These are phyloP conservation scores for Drosophila punjabiensis DNA, from an alignment of 1,140 invertebrate genomes.

Conservation along the genomic window DNA sequence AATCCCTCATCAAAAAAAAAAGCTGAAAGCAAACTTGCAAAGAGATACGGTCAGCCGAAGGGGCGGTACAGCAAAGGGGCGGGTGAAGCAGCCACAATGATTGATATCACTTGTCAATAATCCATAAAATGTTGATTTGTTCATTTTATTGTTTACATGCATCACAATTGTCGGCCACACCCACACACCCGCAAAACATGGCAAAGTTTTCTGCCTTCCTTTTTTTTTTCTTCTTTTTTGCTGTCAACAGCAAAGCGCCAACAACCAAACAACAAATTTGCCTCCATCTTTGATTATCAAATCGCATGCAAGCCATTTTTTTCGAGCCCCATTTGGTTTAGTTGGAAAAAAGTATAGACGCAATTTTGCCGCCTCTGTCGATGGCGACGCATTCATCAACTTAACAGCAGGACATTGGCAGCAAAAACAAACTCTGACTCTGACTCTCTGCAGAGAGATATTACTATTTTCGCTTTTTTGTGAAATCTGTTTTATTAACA, in stretches of 20 bases:
- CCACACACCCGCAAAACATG: slow-evolving; percentile 26
- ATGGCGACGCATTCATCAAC: slow-evolving; percentile 73
- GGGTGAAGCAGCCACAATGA: slow-evolving; percentile 44
- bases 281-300: slow-evolving; percentile 62
- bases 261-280: slow-evolving; percentile 48
- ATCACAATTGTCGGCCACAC: slow-evolving; percentile 62
- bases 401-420: slow-evolving; percentile 74
- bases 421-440: slow-evolving; percentile 35
- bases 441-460: too few species aligned
- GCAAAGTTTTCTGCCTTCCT: slow-evolving; percentile 25
- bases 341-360: slow-evolving; percentile 26
- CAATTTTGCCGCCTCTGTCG: slow-evolving; percentile 44
- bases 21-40: slow-evolving; percentile 25
- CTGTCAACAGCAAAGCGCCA: slow-evolving; percentile 31
- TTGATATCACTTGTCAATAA: slow-evolving; percentile 82
- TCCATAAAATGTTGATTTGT: slow-evolving; percentile 82
- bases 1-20: slow-evolving; percentile 25
- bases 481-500: neutral
- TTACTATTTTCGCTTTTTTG: slow-evolving; percentile 25
- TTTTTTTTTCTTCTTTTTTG: slow-evolving; percentile 23
- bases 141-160: slow-evolving; percentile 80
- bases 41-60: slow-evolving; percentile 20
- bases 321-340: neutral
- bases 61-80: slow-evolving; percentile 1
- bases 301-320: slow-evolving; percentile 56